Evolutionary conservation across 53 echinoderm and acorn worm genomes (phyloP), one percentile per base, ranked within the genome.

Genomic region (Actinopyga echinites): DNA sequence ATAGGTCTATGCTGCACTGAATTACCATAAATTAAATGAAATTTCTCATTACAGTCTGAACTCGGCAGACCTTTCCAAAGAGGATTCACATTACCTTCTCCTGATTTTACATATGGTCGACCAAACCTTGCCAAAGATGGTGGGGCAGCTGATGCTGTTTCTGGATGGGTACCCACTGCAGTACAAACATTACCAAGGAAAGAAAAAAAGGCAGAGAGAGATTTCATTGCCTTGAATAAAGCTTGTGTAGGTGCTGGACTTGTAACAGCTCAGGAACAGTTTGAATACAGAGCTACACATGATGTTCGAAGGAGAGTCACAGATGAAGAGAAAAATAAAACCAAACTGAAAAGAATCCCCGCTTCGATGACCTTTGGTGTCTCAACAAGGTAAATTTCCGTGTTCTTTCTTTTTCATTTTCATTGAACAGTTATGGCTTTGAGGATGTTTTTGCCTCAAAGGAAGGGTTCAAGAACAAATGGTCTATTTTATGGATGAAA

Each of bases 301-400:
- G 96, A 96, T 59, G 96, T 96, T 2, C 85, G 96, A 68, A 57
- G 92, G 30, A 85, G 92, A 40, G 93, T 92, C 44, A 87, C 96
- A 3, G 96, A 96, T n/a, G 96, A 96, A 43, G 96, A 96, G 86
- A 96, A 96, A 57, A 92, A 91, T 80, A 96, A 96, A 86, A 89
- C 87, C 0, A 96, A 93, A 64, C 85, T 93, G 7, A 96, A 87
- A 86, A 93, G 96, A 71, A 96, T 96, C 79, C 96, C 96, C 30
- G 93, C 96, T 32, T 92, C 93, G 12, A 92, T 93, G 90, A 93
- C 93, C 10, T 96, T 92, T 93, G 96, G 96, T 36, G 88, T 96
- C 35, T 93, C 96, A 59, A 96, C 96, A 71, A 93, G 96, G 96
- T 96, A 63, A 80, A 22, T 4, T 24, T 0, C 30, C 5, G 25